Percentiles rank a stretch among this genome's conserved stretches.
Conservation (phyloP, 2,113 vertebrate species). For the Chinchilla lanigera region DNA sequence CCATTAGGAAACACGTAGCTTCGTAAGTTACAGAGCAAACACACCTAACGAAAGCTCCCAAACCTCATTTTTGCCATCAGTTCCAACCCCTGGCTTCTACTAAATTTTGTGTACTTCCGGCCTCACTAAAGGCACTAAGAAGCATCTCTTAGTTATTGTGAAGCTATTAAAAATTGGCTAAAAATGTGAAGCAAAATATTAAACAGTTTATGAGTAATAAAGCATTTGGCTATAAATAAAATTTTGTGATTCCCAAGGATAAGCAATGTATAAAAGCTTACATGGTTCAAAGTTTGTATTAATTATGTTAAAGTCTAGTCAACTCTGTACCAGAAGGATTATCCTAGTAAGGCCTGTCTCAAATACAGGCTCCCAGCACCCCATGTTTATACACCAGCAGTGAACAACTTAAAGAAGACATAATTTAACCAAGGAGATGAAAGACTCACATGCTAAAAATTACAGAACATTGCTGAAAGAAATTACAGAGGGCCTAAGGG, state of each 20-base stretch:
- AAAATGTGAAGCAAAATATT: neutral
- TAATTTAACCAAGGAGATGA: neutral
- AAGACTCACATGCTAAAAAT: neutral
- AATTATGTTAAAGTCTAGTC: slow-evolving; percentile 5
- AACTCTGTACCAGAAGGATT: neutral
- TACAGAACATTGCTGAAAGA: neutral
- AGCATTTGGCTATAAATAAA: slow-evolving; percentile 16
- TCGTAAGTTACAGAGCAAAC: neutral
- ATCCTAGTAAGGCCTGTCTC: neutral
- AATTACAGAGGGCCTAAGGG: slow-evolving; percentile 1
- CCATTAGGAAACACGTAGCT: neutral
- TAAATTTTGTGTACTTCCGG: neutral
- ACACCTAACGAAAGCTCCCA: neutral
- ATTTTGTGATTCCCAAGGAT: slow-evolving; percentile 37
- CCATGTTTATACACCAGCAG: neutral
- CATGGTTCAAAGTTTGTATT: neutral
- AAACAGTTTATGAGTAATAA: slow-evolving; percentile 22
- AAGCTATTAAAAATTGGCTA: neutral
- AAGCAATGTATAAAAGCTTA: slow-evolving; percentile 7
- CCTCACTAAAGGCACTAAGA: neutral
- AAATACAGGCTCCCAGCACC: neutral
- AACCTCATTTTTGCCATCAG: neutral
- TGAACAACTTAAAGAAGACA: neutral
- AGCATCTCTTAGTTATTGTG: neutral
- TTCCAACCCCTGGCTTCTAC: neutral